These are phyloP conservation scores for Bettongia penicillata DNA, from an alignment of 2,113 vertebrate genomes.

Conservation along the genomic window DNA sequence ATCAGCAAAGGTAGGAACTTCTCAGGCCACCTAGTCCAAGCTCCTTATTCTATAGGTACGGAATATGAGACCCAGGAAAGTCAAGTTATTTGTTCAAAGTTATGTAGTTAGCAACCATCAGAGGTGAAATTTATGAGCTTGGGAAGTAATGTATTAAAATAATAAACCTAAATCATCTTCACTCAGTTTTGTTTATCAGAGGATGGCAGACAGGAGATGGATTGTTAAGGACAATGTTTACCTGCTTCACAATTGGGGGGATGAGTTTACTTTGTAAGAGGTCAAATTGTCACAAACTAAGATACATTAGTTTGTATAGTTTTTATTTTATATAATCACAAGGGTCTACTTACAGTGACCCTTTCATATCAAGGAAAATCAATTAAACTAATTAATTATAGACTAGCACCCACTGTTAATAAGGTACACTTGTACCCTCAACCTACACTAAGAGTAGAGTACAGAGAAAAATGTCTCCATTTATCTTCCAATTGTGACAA, in stretches of 20 bases:
- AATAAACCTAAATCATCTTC: background rate
- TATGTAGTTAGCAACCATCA: background rate
- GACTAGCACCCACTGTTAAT: too few species aligned
- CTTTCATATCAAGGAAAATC: background rate
- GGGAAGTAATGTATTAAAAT: background rate
- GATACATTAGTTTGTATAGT: background rate
- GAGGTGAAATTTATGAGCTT: background rate
- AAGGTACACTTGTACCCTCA: background rate
- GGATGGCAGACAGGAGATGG: background rate
- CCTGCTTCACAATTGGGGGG: background rate
- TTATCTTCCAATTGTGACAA: slow-evolving; percentile 10
- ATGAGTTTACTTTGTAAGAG: background rate
- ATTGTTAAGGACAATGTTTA: background rate
- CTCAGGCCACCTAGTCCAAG: background rate
- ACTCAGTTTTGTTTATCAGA: background rate
- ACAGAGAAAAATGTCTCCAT: slow-evolving; percentile 32
- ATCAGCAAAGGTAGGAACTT: background rate
- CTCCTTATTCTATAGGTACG: background rate
- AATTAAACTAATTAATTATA: background rate
- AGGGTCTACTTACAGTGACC: background rate
- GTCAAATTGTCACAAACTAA: background rate
- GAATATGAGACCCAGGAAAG: background rate
- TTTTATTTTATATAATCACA: background rate
- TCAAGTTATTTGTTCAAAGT: background rate
- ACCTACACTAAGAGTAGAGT: background rate